These are phyloP conservation scores for Rhea pennata DNA, from an alignment of 2,113 vertebrate species.

Conservation along the genomic window DNA sequence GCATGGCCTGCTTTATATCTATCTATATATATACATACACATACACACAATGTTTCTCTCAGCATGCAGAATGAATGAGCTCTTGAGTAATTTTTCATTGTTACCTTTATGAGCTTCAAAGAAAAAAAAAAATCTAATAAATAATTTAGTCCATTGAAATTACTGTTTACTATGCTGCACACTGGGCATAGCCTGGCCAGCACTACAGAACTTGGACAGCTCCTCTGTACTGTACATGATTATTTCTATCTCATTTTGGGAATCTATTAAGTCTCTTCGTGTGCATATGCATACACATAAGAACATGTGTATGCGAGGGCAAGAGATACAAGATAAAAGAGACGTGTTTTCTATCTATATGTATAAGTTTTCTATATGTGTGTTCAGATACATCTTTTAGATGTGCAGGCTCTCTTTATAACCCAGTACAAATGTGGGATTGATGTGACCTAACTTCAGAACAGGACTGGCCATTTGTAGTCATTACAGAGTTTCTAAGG, in stretches of 20 bases:
- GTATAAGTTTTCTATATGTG: neutral
- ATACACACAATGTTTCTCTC: neutral
- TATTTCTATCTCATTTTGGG: neutral
- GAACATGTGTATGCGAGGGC: neutral
- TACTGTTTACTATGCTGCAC: neutral
- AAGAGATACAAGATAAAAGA: neutral
- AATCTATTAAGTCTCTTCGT: neutral
- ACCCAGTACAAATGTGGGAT: neutral
- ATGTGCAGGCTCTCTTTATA: neutral
- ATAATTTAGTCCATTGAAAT: constrained; percentile 32
- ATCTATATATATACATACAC: neutral
- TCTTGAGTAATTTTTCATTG: constrained; percentile 21
- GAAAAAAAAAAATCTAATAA: neutral
- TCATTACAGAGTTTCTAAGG: neutral
- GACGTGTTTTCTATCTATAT: rapidly evolving
- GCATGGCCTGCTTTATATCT: constrained; percentile 29
- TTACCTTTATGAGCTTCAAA: constrained; percentile 19
- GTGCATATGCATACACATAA: neutral
- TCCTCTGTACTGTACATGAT: neutral
- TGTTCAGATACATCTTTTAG: neutral
- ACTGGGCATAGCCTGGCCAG: neutral
- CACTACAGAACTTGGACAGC: neutral
- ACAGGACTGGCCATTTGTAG: neutral
- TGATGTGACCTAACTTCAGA: neutral
- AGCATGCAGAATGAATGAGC: constrained; percentile 10